phyloP scores from a whole-genome alignment of 2,888 invertebrate species.

The Pristionchus japonicus region DNA sequence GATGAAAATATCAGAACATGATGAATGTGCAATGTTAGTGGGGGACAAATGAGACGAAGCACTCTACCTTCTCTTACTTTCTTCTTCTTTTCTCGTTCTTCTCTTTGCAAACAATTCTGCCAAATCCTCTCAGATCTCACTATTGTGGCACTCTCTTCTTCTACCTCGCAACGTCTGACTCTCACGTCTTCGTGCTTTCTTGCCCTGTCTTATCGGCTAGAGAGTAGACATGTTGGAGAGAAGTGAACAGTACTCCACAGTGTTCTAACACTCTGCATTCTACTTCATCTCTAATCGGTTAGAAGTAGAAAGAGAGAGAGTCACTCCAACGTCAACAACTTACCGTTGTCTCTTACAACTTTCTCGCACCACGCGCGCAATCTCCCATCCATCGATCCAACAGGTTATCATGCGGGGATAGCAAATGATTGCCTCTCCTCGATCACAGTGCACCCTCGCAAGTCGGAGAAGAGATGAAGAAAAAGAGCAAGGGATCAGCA shows the following conservation, averaged over 20 bases:
- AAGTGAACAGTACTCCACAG: no score
- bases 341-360: slow-evolving; percentile 28
- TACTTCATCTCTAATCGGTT: no score
- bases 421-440: neutral
- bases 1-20: neutral
- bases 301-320: no score
- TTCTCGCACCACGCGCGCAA: neutral
- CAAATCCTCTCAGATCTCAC: neutral
- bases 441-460: neutral
- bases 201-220: no score
- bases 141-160: slow-evolving; percentile 7
- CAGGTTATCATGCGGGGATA: neutral
- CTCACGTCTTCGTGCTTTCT: no score
- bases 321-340: slow-evolving; percentile 30
- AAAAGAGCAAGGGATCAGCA: neutral
- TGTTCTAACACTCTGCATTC: no score
- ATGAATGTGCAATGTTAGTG: no score
- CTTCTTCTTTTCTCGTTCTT: slow-evolving; percentile 16
- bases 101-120: slow-evolving; percentile 31
- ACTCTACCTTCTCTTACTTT: neutral
- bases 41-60: neutral
- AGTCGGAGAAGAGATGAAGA: neutral
- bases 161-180: no score
- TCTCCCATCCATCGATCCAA: neutral
- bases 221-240: no score